Evolutionary conservation across 2,797 vertebrate species (phyloP), one percentile per base, ranked within the genome.

Genomic region (Mionectes olivaceus): DNA sequence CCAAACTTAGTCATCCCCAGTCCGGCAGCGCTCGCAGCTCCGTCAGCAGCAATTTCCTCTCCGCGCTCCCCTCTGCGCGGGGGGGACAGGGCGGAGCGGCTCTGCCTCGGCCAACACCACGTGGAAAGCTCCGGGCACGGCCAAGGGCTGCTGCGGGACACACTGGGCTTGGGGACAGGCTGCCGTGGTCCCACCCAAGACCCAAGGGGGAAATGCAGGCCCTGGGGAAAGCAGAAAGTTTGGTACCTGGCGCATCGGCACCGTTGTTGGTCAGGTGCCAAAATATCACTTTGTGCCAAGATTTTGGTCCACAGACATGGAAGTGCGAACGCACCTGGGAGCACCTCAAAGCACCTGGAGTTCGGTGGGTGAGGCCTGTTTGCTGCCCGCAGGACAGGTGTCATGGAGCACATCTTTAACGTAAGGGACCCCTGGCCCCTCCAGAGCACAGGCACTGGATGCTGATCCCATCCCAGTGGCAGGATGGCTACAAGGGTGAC

Each of bases 1-100:
- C 98, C 98, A 98, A 97, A 98, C 97, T 98, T 98, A 98, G 98
- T 98, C 98, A 98, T 98, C 90, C 82, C 76, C 77, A 97, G 97
- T 91, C 97, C 96, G 92, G 92, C 92, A 80, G 83, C 56, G 83
- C 92, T 94, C 91, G 74, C 91, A 76, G 91, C 97, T 92, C 97
- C 94, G 95, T 97, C 95, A 97, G 94, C 94, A 96, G 94, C 95
- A 90, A 96, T 96, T 97, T 98, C 97, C 96, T 96, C 85, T 50
- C 80, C 4, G 7, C 59, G 41, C 67, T 96, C 95, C 92, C 70
- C 68, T 93, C 73, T 7, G 71, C 33, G 43, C 56, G 71, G 79
- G 59, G 52, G 84, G 87, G 61, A 74, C 80, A 3, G 83, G 90
- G 88, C 76, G 89, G 86, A 61, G 88, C 14, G 19, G 90, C 30